Evolutionary conservation across 1,140 invertebrate genomes (phyloP).

Genomic region (Tetramorium parvispinum): DNA sequence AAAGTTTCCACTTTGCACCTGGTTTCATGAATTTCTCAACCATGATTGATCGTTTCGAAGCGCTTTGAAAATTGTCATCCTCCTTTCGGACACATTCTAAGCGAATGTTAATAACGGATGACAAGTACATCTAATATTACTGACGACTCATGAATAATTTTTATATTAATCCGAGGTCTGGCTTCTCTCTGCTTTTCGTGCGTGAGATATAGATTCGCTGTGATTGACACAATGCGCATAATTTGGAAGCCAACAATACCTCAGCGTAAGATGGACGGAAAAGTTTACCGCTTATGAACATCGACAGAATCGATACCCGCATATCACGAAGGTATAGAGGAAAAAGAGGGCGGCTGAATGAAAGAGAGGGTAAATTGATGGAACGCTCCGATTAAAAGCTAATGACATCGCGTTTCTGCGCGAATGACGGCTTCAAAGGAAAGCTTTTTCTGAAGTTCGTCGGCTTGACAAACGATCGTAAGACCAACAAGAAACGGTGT

Average conservation of each 20-base stretch:
- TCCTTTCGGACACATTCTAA: slow-evolving; percentile 3
- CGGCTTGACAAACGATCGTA: slow-evolving; percentile 60
- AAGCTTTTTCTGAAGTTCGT: slow-evolving; percentile 57
- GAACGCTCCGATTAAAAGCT: slow-evolving; percentile 61
- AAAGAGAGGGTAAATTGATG: slow-evolving; percentile 60
- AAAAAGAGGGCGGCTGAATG: slow-evolving; percentile 36
- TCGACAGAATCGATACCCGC: slow-evolving; percentile 57
- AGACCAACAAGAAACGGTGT: slow-evolving; percentile 48
- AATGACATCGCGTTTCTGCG: slow-evolving; percentile 62
- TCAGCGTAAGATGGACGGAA: slow-evolving; percentile 36
- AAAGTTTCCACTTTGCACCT: slow-evolving; percentile 66
- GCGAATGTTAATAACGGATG: slow-evolving; percentile 24
- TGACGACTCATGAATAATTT: neutral
- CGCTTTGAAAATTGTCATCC: slow-evolving; percentile 37
- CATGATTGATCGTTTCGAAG: slow-evolving; percentile 61
- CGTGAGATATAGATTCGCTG: neutral
- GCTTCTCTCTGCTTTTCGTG: neutral
- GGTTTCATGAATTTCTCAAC: slow-evolving; percentile 45
- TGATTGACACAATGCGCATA: slow-evolving; percentile 48
- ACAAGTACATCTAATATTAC: slow-evolving; percentile 18
- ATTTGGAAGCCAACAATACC: slow-evolving; percentile 61
- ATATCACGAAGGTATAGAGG: slow-evolving; percentile 49
- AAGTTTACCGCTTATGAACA: slow-evolving; percentile 56
- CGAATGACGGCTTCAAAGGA: slow-evolving; percentile 62
- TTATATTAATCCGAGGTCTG: neutral